These are phyloP conservation scores for Murina feae DNA, from an alignment of 2,113 vertebrate species.

Conservation along the genomic window DNA sequence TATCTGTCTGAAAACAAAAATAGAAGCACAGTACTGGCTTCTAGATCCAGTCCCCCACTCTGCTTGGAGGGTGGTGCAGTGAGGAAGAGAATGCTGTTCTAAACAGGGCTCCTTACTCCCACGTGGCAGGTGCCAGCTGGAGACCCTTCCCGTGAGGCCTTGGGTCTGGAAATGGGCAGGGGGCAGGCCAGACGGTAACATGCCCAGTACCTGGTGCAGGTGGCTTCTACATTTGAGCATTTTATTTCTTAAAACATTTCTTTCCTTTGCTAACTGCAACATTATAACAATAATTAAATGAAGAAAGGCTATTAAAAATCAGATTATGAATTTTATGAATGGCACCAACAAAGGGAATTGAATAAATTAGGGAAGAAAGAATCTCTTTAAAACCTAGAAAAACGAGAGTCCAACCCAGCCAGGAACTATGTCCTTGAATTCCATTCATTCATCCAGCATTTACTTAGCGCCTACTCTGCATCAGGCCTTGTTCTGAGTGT, in stretches of 20 bases:
- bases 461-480: not conserved
- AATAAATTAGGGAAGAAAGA: not conserved
- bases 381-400: not conserved
- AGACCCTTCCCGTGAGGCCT: too few relatives aligned
- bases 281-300: conserved; percentile 57
- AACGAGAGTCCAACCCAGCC: not conserved
- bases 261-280: conserved; percentile 53
- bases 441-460: not conserved
- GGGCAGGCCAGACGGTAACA: not conserved
- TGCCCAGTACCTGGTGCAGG: not conserved
- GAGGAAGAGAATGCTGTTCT: not conserved
- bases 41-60: too few relatives aligned
- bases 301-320: conserved; percentile 22
- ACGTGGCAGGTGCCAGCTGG: not conserved
- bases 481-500: not conserved
- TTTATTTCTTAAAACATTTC: conserved; percentile 50
- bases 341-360: not conserved
- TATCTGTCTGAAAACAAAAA: not conserved
- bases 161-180: not conserved
- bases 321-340: conserved; percentile 52
- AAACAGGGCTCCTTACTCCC: not conserved
- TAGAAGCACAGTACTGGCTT: not conserved
- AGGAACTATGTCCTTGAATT: not conserved
- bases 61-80: fast-evolving
- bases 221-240: not conserved